Base-by-base conservation (phyloP, 2,888 invertebrate genomes). In the Trichacis sp. region DNA sequence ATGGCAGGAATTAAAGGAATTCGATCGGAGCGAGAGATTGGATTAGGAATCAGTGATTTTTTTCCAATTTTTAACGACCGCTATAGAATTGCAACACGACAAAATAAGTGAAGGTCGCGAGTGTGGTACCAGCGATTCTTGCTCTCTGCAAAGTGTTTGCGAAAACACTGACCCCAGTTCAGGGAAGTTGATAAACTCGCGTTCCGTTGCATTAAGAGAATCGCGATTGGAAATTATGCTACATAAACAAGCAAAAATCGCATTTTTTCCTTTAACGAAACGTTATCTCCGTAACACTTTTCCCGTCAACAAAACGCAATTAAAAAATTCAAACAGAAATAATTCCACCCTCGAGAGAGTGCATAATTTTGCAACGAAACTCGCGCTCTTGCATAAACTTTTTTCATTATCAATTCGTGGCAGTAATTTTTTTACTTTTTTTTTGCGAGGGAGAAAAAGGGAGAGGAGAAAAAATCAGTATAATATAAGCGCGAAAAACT, bases 121-220 rank as follows among this genome's bases (percentile, higher is more conserved):
- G 20, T 40, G 38, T 42, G 57, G 43, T 40, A 12, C 42, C 48
- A 36, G 40, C 36, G 57, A 38, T 52, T 57, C 57, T 57, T 18
- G 12, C 36, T 49, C 63, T 52, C 17, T 1, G 8, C 30, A 17
- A 48, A 52, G 48, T 42, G 52, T 64, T 64, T 64, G 52, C 51
- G 58, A 58, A 58, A 64, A 54, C 51, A 64, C 50, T 64, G 58
- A 54, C 64, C 64, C 55, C 64, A 14, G 63, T 58, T 58, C 54
- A 58, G 43, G 53, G 57, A 30, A 53, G 50, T 52, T 45, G 40
- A 40, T 36, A 45, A 38, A 57, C 36, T 50, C 18, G 42, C 46
- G 56, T 36, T 50, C 24, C 4, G 18, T 14, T 15, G 42, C 4
- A 36, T 36, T 42, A 29, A 49, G 51, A 52, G 33, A 46, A 55